Evolutionary conservation across 2,113 vertebrate species (phyloP).

Genomic region (Entosphenus tridentatus): DNA sequence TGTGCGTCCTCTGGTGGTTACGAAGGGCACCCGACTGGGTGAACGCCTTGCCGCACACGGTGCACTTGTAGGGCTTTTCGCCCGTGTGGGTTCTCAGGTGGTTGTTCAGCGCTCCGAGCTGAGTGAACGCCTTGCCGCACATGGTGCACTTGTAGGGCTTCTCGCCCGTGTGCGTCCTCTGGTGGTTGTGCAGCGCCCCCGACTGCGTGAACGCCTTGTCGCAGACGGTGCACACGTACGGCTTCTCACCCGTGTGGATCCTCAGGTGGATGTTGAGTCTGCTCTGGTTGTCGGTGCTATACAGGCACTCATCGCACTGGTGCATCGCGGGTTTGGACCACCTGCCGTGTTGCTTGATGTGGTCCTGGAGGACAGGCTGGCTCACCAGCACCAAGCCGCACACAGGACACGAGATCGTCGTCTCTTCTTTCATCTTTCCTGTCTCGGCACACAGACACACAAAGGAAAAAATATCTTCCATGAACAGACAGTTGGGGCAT

Average conservation of each 20-base stretch:
- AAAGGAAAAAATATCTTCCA: no score
- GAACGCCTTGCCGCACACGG: constrained; percentile 4
- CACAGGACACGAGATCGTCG: no score
- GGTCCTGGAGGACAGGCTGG: neutral
- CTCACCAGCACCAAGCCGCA: neutral
- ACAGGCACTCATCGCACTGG: neutral
- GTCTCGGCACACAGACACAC: no score
- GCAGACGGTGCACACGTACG: neutral
- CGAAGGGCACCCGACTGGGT: neutral
- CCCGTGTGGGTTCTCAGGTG: constrained; percentile 1
- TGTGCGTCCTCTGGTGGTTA: neutral
- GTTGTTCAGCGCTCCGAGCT: neutral
- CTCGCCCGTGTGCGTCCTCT: constrained; percentile 3
- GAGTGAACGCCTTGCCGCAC: neutral
- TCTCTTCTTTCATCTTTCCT: no score
- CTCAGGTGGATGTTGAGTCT: constrained; percentile 1
- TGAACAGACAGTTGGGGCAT: no score
- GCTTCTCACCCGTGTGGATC: constrained; percentile 5
- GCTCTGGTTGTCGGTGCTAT: constrained; percentile 1
- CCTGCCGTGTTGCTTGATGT: neutral
- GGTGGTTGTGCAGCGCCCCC: neutral
- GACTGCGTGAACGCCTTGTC: neutral
- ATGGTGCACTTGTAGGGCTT: constrained; percentile 4
- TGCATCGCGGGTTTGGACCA: neutral
- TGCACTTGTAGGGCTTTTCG: neutral